Base-by-base conservation (phyloP, 1,140 invertebrate genomes). In the Acromyrmex echinatior region DNA sequence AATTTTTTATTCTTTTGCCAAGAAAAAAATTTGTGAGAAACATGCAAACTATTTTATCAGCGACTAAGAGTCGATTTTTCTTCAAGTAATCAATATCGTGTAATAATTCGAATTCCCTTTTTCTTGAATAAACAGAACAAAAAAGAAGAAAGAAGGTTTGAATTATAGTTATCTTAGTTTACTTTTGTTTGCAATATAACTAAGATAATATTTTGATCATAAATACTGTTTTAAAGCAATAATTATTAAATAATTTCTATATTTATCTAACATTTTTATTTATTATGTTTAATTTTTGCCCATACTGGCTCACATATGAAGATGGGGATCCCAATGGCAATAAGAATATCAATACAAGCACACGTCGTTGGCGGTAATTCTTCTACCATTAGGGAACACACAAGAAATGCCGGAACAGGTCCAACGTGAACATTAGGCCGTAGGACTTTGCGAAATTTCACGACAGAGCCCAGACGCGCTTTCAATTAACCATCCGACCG, bases 401-500 rank as follows among this genome's bases (percentile, higher is more conserved):
- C 21, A 86, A 86, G 35, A 14, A 7, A 45, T 70, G 66, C 39
- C 25, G 31, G n/a, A 71, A 71, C n/a, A 56, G 9, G 49, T 31
- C 31, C 78, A 39, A 62, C 14, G 2, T 70, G 31, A 58, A 49
- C 31, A 56, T 81, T 81, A 71, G 39, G 39, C 60, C 62, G 28
- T 14, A 68, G 78, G 31, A 81, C 65, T 71, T 79, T 60, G 56
- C 25, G 71, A 62, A 71, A 73, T 68, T 79, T 71, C 49, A 65
- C 14, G 39, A 28, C 58, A 78, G 63, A 12, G 60, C 14, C 45
- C 53, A 60, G 21, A 70, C 45, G 73, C 51, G 65, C 63, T 80
- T 86, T 86, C 85, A 86, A 86, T 86, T 68, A 86, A 81, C 63
- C 76, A 35, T 68, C 53, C 63, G 60, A 53, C 77, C 53, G 53